A percentile compares a stretch with the other conserved stretches of the same genome.
Conservation (phyloP, 2,888 invertebrate species). For the Ctenicera cuprea region DNA sequence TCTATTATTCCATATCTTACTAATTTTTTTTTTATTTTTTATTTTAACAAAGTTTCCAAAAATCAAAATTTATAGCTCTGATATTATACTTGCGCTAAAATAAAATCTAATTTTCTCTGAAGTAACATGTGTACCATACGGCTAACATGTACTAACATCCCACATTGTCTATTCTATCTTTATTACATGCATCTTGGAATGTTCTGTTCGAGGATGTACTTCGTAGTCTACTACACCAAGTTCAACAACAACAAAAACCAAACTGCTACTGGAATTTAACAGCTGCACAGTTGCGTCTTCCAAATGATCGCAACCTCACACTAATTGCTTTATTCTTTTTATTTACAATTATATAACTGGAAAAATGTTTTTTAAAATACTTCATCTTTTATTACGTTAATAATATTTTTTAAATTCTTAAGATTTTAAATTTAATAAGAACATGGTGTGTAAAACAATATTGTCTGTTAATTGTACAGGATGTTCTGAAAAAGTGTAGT, state of each 20-base stretch:
- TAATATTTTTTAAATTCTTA: too few species aligned
- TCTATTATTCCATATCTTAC: too few species aligned
- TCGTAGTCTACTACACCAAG: slow-evolving; percentile 2
- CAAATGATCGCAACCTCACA: not conserved
- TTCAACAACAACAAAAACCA: slow-evolving; percentile 21
- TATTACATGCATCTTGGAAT: slow-evolving; percentile 12
- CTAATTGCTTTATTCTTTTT: slow-evolving; percentile 23
- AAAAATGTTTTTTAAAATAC: not conserved
- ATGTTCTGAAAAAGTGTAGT: too few species aligned
- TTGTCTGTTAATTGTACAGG: too few species aligned
- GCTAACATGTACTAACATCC: not conserved
- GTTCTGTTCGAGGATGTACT: slow-evolving; percentile 11
- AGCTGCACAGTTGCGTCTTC: slow-evolving; percentile 19
- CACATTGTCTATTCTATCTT: not conserved
- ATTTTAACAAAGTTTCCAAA: too few species aligned
- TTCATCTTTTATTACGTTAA: too few species aligned
- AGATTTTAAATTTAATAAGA: not conserved
- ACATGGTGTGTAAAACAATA: too few species aligned
- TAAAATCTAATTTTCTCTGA: too few species aligned
- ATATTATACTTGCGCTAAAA: too few species aligned
- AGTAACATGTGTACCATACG: not conserved
- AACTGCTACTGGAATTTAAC: slow-evolving; percentile 39
- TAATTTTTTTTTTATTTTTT: too few species aligned
- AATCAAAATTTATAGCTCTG: too few species aligned
- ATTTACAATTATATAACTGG: slow-evolving; percentile 11